Percentiles rank a stretch among this genome's conserved stretches.
These are phyloP conservation scores for Choloepus didactylus DNA, from an alignment of 2,797 vertebrate genomes.

Conservation along the genomic window DNA sequence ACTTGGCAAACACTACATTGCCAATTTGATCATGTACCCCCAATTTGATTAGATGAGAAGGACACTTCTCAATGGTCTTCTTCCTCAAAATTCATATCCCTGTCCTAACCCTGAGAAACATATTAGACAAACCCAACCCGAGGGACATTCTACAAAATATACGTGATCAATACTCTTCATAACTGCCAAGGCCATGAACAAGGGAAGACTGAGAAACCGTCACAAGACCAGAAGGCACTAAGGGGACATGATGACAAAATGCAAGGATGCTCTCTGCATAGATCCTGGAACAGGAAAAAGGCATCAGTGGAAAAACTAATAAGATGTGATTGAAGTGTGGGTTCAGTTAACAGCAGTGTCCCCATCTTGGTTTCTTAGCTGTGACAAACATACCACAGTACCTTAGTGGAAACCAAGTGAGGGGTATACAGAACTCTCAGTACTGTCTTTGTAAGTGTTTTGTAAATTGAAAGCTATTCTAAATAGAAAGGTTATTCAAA, in stretches of 20 bases:
- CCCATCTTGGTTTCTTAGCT: accelerated
- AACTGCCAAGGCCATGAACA: not conserved
- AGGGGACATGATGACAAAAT: accelerated
- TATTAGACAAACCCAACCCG: not conserved
- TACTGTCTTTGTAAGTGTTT: not conserved
- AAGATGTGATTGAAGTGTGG: not conserved
- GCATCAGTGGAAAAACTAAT: not conserved
- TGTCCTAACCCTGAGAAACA: not conserved
- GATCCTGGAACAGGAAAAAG: not conserved
- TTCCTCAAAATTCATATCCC: not conserved
- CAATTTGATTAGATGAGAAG: not conserved
- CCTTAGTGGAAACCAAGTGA: accelerated
- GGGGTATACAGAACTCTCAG: no score
- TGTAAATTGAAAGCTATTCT: not conserved
- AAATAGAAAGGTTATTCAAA: not conserved
- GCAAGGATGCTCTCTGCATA: accelerated
- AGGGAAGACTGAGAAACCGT: not conserved
- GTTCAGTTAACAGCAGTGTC: not conserved
- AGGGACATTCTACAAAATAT: not conserved
- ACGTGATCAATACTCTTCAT: accelerated
- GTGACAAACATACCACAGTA: not conserved
- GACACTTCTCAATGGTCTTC: not conserved
- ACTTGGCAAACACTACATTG: not conserved
- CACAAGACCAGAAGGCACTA: accelerated
- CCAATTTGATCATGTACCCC: not conserved